Percentiles rank a stretch among this genome's conserved stretches.
These are phyloP conservation scores for Pseudopleuronectes americanus DNA, from an alignment of 2,797 vertebrate genomes.

Conservation along the genomic window DNA sequence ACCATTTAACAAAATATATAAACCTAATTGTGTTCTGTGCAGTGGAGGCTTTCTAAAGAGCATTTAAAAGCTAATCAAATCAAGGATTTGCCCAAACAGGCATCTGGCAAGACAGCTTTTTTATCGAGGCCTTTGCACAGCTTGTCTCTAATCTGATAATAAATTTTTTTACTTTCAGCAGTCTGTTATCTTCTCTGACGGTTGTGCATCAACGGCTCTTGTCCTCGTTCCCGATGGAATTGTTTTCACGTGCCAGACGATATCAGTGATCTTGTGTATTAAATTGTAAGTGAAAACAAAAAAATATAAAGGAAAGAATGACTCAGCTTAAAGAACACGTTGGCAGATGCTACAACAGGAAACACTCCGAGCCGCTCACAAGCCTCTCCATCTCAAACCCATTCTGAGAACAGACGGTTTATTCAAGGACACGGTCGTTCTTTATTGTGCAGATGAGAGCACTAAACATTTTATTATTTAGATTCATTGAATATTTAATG, in stretches of 20 bases:
- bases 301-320: conserved; percentile 39
- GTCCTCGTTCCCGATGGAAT: conserved; percentile 74
- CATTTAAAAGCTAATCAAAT: conserved; percentile 84
- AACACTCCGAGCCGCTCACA: too few species aligned
- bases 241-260: conserved; percentile 74
- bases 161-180: conserved; percentile 77
- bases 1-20: conserved; percentile 56
- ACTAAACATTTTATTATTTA: too few species aligned
- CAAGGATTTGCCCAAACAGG: conserved; percentile 77
- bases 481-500: too few species aligned
- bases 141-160: conserved; percentile 80
- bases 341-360: conserved; percentile 4
- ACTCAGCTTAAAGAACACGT: conserved; percentile 51
- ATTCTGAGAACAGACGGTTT: too few species aligned
- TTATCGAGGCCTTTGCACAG: conserved; percentile 72
- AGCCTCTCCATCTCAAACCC: too few species aligned
- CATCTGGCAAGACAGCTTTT: conserved; percentile 79
- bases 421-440: too few species aligned
- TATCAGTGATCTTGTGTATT: conserved; percentile 75
- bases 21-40: conserved; percentile 76
- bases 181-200: conserved; percentile 73
- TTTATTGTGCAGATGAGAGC: too few species aligned
- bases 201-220: conserved; percentile 73
- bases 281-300: conserved; percentile 66
- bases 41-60: conserved; percentile 62